Conservation (phyloP, 2,888 invertebrate species). For the Stenchaetothrips biformis region DNA sequence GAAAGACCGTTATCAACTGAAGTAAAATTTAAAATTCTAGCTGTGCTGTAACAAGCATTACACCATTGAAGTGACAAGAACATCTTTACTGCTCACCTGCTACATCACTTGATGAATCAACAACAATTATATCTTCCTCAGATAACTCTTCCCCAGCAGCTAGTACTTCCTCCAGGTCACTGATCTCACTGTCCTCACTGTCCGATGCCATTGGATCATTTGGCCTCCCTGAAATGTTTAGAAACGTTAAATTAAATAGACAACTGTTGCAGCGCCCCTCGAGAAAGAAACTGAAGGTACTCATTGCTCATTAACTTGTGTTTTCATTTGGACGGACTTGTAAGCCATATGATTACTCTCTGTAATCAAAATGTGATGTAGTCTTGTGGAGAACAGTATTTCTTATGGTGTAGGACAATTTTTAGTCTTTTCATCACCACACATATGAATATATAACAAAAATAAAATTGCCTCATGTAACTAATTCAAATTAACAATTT, state of each 20-base stretch:
- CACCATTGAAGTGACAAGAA: not conserved
- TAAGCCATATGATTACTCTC: too few relatives aligned
- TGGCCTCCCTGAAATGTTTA: not conserved
- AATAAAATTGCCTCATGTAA: too few relatives aligned
- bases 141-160: not conserved
- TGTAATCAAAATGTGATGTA: too few relatives aligned
- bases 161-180: not conserved
- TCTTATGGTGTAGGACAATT: too few relatives aligned
- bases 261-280: too few relatives aligned
- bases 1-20: not conserved
- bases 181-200: not conserved
- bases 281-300: too few relatives aligned
- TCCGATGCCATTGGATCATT: not conserved
- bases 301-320: too few relatives aligned
- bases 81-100: not conserved
- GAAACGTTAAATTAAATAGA: not conserved
- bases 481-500: too few relatives aligned
- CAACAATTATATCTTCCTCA: not conserved
- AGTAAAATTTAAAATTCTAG: not conserved
- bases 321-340: too few relatives aligned
- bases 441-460: too few relatives aligned
- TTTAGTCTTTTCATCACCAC: too few relatives aligned
- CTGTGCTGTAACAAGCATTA: not conserved
- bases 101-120: not conserved
- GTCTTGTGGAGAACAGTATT: too few relatives aligned